Evolutionary conservation across 1,140 invertebrate genomes (phyloP), one percentile per base, ranked within the genome.

Genomic region (Cylas formicarius): DNA sequence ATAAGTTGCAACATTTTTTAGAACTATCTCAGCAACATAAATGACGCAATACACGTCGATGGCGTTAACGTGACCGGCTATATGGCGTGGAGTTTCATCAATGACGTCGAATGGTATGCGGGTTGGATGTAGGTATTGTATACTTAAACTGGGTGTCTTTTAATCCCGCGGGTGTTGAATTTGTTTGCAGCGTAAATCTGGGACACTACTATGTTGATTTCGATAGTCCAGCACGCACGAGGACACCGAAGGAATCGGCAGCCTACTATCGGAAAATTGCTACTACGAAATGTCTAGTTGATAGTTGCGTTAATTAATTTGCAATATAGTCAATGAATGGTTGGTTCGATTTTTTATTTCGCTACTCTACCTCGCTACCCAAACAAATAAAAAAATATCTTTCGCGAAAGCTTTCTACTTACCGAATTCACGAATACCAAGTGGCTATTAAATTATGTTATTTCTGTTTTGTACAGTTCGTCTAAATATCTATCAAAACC

Each of bases 101-200:
- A 89, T 47, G 88, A 86, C 62, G 86, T 86, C 59, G 85, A 90
- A 65, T 90, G 85, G 84, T 61, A 62, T 1, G 58, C 53, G n/a
- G 80, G 80, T 31, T 81, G 73, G 48, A 68, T 62, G 78, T 82
- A 63, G 78, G 73, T 40, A 51, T 49, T 34, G 11, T 29, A 37
- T 21, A 39, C 2, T 24, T 26, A 24, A 21, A 11, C 14, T n/a
- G 6, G 11, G 14, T 17, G 10, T 13, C 27, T 10, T 26, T 20
- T 50, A 27, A 37, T n/a, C 24, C 13, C n/a, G n/a, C n/a, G n/a
- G 19, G 3, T 11, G 22, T n/a, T 10, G 11, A 3, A 28, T 13
- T 48, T 32, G 50, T 48, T 50, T 69, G 47, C 54, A 74, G 72
- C 13, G 61, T 69, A 44, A 68, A 61, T 32, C 78, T 78, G 63